phyloP scores from a whole-genome alignment of 2,113 vertebrate genomes.

The Egretta garzetta region DNA sequence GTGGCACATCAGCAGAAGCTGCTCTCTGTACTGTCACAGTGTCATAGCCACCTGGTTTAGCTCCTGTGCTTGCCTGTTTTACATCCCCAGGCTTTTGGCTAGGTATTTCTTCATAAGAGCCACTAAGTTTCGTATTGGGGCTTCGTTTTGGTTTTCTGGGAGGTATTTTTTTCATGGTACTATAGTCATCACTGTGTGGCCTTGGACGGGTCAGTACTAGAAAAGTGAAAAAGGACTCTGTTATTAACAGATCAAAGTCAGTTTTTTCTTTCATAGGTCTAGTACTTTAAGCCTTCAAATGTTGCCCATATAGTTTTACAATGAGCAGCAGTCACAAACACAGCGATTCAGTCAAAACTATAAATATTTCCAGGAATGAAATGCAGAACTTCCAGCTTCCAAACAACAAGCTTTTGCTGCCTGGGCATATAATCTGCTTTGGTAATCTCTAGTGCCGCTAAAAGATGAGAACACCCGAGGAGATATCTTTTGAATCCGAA shows the following conservation, averaged over 20 bases:
- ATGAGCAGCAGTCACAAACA: neutral
- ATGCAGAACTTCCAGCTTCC: neutral
- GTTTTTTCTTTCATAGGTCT: neutral
- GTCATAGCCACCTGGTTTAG: constrained; percentile 71
- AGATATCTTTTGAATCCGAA: neutral
- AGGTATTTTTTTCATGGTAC: constrained; percentile 93
- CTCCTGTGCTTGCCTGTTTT: constrained; percentile 66
- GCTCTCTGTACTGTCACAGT: constrained; percentile 72
- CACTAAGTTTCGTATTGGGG: constrained; percentile 92
- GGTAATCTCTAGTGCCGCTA: neutral
- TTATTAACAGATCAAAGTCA: neutral
- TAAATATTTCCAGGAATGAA: neutral
- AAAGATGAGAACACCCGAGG: neutral
- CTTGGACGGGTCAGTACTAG: constrained; percentile 87
- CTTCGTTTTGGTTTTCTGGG: constrained; percentile 95
- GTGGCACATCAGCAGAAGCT: constrained; percentile 76
- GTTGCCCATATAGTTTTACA: neutral
- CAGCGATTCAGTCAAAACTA: neutral
- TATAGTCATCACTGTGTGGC: constrained; percentile 97
- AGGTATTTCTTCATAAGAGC: constrained; percentile 94
- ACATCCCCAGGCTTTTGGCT: constrained; percentile 79
- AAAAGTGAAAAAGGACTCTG: neutral
- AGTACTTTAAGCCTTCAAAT: neutral
- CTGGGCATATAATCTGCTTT: neutral
- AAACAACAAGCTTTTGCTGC: neutral